Evolutionary conservation across 2,113 vertebrate genomes (phyloP).

Genomic region (Sphyrna mokarran): DNA sequence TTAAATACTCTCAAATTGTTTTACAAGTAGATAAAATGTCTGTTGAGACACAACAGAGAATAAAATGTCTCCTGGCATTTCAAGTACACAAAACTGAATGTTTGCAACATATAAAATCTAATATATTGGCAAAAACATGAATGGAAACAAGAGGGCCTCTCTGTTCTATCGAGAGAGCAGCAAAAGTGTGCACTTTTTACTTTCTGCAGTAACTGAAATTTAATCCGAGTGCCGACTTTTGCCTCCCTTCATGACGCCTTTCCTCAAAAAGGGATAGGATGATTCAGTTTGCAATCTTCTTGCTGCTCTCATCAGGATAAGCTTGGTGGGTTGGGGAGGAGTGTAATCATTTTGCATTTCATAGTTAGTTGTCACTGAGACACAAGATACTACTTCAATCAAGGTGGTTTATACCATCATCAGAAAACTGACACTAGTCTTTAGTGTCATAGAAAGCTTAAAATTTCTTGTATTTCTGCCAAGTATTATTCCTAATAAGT

Average conservation of each 20-base stretch:
- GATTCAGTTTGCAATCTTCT: neutral
- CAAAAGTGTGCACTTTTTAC: neutral
- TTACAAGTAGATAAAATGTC: neutral
- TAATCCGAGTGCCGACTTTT: neutral
- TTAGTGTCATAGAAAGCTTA: neutral
- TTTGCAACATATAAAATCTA: neutral
- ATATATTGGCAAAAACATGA: neutral
- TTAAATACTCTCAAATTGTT: neutral
- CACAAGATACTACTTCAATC: neutral
- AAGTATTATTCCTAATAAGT: neutral
- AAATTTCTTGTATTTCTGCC: neutral
- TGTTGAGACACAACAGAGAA: neutral
- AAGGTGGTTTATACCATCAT: neutral
- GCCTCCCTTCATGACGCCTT: no score
- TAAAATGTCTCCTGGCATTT: neutral
- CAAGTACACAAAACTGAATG: neutral
- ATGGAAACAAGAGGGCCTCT: neutral
- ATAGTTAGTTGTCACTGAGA: neutral
- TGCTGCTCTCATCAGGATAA: neutral
- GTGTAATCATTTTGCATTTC: neutral
- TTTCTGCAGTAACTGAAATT: neutral
- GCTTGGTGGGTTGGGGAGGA: neutral
- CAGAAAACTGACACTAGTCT: neutral
- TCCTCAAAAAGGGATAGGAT: neutral
- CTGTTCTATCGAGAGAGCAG: neutral